Conservation (phyloP, 2,888 invertebrate genomes). For the Eristalis arbustorum region DNA sequence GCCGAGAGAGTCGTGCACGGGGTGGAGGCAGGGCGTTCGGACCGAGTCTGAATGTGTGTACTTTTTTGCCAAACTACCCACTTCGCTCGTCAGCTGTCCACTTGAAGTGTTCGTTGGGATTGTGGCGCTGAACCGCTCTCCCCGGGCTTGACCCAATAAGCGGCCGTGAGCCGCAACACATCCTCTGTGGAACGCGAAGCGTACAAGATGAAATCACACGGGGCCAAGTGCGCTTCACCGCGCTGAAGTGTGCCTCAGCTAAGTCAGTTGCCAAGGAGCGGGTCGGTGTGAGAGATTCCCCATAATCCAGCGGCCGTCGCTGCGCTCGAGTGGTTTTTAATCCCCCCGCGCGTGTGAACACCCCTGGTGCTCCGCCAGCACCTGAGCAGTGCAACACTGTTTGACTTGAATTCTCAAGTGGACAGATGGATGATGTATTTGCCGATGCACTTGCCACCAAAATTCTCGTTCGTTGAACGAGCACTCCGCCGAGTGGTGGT, state of each 20-base stretch:
- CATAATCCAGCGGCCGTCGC: slow-evolving; percentile 36
- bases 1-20: not conserved
- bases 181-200: slow-evolving; percentile 25
- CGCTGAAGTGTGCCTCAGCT: slow-evolving; percentile 45
- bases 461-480: slow-evolving; percentile 33
- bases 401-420: slow-evolving; percentile 61
- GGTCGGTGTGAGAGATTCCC: slow-evolving; percentile 53
- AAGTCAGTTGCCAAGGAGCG: slow-evolving; percentile 54
- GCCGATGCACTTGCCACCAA: slow-evolving; percentile 61
- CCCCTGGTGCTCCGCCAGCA: not conserved
- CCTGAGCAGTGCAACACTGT: slow-evolving; percentile 54
- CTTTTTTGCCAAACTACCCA: slow-evolving; percentile 62
- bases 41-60: slow-evolving; percentile 26
- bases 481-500: slow-evolving; percentile 18
- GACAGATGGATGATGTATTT: slow-evolving; percentile 54
- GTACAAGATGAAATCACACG: slow-evolving; percentile 30
- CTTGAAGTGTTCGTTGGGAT: slow-evolving; percentile 40
- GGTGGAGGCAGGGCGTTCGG: not conserved
- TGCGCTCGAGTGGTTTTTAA: slow-evolving; percentile 48
- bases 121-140: slow-evolving; percentile 55
- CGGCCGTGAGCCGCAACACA: slow-evolving; percentile 17
- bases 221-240: slow-evolving; percentile 52
- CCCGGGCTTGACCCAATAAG: slow-evolving; percentile 63
- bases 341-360: slow-evolving; percentile 21
- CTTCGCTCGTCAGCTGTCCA: slow-evolving; percentile 57